These are phyloP conservation scores for Pegoplata infirma DNA, from an alignment of 2,888 invertebrate species.

Conservation along the genomic window DNA sequence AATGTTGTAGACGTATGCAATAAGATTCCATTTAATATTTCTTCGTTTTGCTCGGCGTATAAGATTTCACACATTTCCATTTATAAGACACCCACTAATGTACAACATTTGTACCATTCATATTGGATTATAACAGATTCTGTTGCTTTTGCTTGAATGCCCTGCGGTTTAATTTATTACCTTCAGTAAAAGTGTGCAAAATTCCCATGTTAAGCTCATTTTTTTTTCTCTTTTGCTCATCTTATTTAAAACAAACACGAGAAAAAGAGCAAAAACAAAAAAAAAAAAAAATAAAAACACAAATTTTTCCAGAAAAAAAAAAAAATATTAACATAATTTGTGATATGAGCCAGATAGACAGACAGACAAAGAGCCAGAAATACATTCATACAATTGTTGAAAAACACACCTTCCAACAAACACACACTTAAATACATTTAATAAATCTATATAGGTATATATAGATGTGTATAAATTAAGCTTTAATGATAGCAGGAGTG, in stretches of 20 bases:
- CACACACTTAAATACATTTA: neutral
- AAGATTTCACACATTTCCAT: too few relatives aligned
- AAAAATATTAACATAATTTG: conserved; percentile 64
- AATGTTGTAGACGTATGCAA: too few relatives aligned
- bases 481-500: conserved; percentile 46
- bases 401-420: neutral
- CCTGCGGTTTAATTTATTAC: conserved; percentile 64
- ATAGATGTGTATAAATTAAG: conserved; percentile 15
- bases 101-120: too few relatives aligned
- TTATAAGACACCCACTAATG: too few relatives aligned
- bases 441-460: conserved; percentile 3
- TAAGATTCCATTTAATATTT: too few relatives aligned
- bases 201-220: conserved; percentile 69
- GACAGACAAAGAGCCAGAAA: conserved; percentile 25
- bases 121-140: conserved; percentile 32
- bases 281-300: too few relatives aligned
- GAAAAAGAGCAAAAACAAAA: neutral
- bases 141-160: conserved; percentile 48
- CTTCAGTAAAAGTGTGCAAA: conserved; percentile 65
- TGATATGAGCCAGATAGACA: conserved; percentile 13
- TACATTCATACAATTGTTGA: conserved; percentile 1
- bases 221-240: conserved; percentile 11
- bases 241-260: conserved; percentile 29
- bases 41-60: too few relatives aligned
- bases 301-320: conserved; percentile 34